Evolutionary conservation across 2,113 vertebrate species (phyloP).

Genomic region (Mesembrinibis cayennensis): DNA sequence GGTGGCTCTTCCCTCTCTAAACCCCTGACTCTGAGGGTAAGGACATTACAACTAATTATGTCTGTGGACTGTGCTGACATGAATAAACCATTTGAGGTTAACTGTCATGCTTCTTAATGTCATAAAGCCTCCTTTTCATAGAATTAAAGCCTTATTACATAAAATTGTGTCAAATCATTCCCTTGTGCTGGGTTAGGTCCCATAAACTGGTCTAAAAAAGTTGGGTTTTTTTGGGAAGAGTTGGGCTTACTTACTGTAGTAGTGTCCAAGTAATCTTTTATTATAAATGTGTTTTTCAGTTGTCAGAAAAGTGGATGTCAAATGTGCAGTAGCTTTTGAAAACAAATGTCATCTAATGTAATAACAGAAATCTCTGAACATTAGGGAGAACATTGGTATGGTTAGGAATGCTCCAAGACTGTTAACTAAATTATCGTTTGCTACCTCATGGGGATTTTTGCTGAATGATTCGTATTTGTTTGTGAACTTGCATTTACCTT

Average conservation of each 20-base stretch:
- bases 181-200: background rate
- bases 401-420: background rate
- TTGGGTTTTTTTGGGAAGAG: background rate
- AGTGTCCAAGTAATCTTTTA: background rate
- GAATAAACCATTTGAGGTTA: constrained; percentile 39
- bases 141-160: constrained; percentile 42
- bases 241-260: background rate
- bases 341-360: background rate
- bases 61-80: constrained; percentile 32
- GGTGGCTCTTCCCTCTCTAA: background rate
- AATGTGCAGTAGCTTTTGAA: constrained; percentile 7
- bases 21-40: constrained; percentile 1
- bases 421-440: background rate
- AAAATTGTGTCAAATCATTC: background rate
- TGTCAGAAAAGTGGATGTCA: background rate
- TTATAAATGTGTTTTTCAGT: background rate
- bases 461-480: constrained; percentile 22
- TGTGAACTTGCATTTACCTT: constrained; percentile 25
- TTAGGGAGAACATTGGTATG: background rate
- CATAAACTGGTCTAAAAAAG: background rate
- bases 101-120: constrained; percentile 45
- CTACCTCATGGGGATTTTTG: background rate
- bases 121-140: background rate
- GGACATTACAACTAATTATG: constrained; percentile 38
- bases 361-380: background rate